Percentiles rank a stretch among this genome's conserved stretches.
Evolutionary conservation across 2,113 vertebrate species (phyloP).

Genomic region (Taxidea taxus): DNA sequence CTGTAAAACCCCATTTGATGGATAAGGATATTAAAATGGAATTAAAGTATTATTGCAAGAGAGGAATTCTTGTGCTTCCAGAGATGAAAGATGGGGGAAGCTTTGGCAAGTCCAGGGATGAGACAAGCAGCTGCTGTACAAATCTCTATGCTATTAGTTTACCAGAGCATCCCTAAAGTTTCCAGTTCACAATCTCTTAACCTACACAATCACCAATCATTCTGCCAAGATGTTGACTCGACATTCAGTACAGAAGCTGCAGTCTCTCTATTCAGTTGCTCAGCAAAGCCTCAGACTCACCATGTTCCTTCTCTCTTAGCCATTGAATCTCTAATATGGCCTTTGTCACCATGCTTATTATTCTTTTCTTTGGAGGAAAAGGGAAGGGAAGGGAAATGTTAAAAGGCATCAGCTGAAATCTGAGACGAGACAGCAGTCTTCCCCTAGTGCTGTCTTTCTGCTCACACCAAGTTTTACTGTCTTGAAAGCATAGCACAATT

Average conservation of each 20-base stretch:
- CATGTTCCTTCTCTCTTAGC: neutral
- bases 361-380: neutral
- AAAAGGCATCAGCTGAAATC: neutral
- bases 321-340: neutral
- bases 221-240: conserved; percentile 5
- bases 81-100: conserved; percentile 31
- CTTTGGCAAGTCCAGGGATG: conserved; percentile 5
- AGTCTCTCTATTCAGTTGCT: neutral
- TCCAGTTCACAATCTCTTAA: neutral
- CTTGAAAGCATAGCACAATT: neutral
- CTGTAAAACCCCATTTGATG: neutral
- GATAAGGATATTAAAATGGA: conserved; percentile 53
- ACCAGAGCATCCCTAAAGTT: conserved; percentile 14
- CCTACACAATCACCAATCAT: neutral
- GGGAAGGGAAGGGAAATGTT: neutral
- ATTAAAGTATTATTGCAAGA: conserved; percentile 40
- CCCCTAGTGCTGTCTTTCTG: neutral
- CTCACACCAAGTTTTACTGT: neutral
- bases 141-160: conserved; percentile 18
- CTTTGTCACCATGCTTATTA: neutral
- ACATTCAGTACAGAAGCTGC: neutral
- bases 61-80: conserved; percentile 41
- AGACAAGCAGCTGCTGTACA: conserved; percentile 31
- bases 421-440: neutral
- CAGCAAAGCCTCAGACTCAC: neutral